Evolutionary conservation across 2,797 vertebrate species (phyloP).

Genomic region (Cottoperca gobio): DNA sequence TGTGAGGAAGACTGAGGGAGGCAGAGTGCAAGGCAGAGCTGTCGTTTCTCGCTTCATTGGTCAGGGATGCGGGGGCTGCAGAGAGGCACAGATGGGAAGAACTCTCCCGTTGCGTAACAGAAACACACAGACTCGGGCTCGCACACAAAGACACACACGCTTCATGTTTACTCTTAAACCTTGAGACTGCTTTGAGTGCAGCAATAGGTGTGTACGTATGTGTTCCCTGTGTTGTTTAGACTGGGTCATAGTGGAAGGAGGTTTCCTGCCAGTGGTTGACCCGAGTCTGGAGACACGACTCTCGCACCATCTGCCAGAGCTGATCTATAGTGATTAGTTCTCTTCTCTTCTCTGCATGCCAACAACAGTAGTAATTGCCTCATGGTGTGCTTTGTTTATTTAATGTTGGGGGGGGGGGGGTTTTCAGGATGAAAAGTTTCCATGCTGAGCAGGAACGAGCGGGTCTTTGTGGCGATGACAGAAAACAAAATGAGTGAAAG

Average conservation of each 20-base stretch:
- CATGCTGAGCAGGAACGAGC: constrained; percentile 50
- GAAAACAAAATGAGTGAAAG: constrained; percentile 31
- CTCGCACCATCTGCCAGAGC: background rate
- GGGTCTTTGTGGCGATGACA: constrained; percentile 26
- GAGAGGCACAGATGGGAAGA: constrained; percentile 83
- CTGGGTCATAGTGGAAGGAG: background rate
- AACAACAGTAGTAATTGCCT: constrained; percentile 63
- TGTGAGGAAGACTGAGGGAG: constrained; percentile 70
- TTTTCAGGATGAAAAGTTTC: constrained; percentile 51
- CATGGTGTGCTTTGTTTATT: constrained; percentile 56
- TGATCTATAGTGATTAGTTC: background rate
- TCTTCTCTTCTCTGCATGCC: constrained; percentile 29
- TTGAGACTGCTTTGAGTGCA: constrained; percentile 49
- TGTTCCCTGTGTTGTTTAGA: background rate
- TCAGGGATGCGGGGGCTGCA: constrained; percentile 79
- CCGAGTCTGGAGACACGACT: background rate
- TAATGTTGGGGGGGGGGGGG: constrained; percentile 2
- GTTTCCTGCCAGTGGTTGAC: constrained; percentile 13
- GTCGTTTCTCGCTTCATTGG: constrained; percentile 79
- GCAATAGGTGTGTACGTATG: constrained; percentile 25
- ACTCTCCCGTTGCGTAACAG: constrained; percentile 83
- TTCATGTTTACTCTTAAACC: constrained; percentile 56
- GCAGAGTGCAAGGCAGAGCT: constrained; percentile 77
- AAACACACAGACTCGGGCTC: constrained; percentile 60
- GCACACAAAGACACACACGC: constrained; percentile 50